A percentile compares a stretch with the other conserved stretches of the same genome.
Evolutionary conservation across 2,888 invertebrate species (phyloP).

Genomic region (Andrena camellia): DNA sequence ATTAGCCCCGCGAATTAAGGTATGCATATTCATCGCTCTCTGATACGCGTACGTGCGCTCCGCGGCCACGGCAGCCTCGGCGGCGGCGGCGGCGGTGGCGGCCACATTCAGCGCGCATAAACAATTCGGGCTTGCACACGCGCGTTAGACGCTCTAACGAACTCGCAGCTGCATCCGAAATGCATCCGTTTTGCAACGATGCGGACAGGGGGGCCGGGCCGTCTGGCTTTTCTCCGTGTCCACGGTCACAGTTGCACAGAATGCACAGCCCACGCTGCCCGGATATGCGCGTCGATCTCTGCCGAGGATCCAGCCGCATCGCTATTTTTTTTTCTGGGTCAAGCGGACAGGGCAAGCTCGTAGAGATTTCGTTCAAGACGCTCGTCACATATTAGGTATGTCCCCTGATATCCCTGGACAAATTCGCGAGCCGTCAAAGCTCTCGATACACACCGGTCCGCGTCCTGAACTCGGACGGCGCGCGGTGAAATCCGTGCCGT

Average conservation of each 20-base stretch:
- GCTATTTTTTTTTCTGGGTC: not conserved
- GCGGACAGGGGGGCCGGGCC: slow-evolving; percentile 13
- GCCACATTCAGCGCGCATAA: slow-evolving; percentile 76
- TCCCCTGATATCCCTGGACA: no score
- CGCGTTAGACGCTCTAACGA: slow-evolving; percentile 83
- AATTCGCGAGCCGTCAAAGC: no score
- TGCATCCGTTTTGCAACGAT: slow-evolving; percentile 72
- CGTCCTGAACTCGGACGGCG: not conserved
- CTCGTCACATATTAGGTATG: no score
- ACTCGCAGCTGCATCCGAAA: slow-evolving; percentile 78
- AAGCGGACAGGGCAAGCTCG: not conserved
- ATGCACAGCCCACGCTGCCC: slow-evolving; percentile 24
- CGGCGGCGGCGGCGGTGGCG: slow-evolving; percentile 16
- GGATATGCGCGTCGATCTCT: slow-evolving; percentile 26
- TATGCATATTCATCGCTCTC: slow-evolving; percentile 84
- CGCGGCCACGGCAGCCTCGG: slow-evolving; percentile 39
- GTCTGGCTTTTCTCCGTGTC: slow-evolving; percentile 30
- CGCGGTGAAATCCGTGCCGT: slow-evolving; percentile 36
- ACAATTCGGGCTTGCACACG: slow-evolving; percentile 80
- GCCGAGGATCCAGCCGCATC: not conserved
- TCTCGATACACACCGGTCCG: no score
- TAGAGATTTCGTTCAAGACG: no score
- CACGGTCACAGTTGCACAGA: slow-evolving; percentile 32
- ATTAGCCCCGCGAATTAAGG: slow-evolving; percentile 85
- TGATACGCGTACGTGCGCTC: slow-evolving; percentile 78